Conservation (phyloP, 2,113 vertebrate species). For the Callionymus lyra region DNA sequence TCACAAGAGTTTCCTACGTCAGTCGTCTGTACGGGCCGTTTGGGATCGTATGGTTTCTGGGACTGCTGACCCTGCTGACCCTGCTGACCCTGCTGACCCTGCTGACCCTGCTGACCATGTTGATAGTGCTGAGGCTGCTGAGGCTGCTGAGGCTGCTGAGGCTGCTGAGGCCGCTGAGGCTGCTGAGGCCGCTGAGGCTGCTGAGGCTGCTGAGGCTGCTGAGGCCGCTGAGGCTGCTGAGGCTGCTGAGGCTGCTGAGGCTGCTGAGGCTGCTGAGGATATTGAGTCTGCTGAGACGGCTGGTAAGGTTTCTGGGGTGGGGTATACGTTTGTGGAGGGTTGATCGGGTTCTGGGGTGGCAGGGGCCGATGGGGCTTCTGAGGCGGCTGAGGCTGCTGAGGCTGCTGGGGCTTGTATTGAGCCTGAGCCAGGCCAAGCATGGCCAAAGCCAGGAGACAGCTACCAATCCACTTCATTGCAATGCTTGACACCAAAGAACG, state of each 20-base stretch:
- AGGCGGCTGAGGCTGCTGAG: not conserved
- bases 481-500: conserved; percentile 24
- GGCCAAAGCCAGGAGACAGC: conserved; percentile 20
- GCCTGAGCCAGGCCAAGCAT: conserved; percentile 22
- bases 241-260: not conserved
- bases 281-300: conserved; percentile 29
- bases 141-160: not conserved
- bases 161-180: not conserved
- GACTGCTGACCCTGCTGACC: not conserved
- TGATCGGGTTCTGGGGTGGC: too few relatives aligned
- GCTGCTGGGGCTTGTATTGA: conserved; percentile 1
- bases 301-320: too few relatives aligned
- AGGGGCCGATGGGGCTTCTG: not conserved
- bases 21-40: not conserved
- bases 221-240: not conserved
- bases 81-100: too few relatives aligned
- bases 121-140: not conserved
- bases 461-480: conserved; percentile 24
- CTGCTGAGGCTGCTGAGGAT: not conserved
- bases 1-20: conserved; percentile 25
- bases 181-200: not conserved
- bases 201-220: not conserved
- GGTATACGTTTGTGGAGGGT: too few relatives aligned
- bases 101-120: too few relatives aligned
- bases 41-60: not conserved